Conservation (phyloP, 2,888 invertebrate genomes). For the Tenthredo livida region DNA sequence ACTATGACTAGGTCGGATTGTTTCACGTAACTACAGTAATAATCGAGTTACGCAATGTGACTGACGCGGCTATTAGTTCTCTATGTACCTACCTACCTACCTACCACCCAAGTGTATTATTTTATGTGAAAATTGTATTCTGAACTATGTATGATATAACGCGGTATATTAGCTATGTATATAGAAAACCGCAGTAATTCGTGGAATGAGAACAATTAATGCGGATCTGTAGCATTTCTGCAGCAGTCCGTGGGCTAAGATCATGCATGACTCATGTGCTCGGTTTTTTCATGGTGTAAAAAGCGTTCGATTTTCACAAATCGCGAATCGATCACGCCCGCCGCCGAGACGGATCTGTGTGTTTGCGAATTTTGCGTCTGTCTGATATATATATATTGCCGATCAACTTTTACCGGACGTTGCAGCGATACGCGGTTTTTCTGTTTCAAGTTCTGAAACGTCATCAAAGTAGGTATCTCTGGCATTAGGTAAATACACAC, state of each 20-base stretch:
- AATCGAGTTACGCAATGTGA: background rate
- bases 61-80: background rate
- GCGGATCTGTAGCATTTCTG: background rate
- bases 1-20: background rate
- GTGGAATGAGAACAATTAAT: background rate
- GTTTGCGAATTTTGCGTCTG: background rate
- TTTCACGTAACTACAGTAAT: slow-evolving; percentile 6
- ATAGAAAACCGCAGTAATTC: background rate
- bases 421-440: background rate
- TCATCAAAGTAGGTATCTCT: background rate
- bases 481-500: background rate
- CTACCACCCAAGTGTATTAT: background rate
- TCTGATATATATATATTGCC: background rate
- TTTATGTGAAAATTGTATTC: background rate
- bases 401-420: slow-evolving; percentile 39
- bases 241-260: background rate
- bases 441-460: too few species aligned
- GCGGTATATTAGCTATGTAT: too few species aligned
- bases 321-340: background rate
- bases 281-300: background rate
- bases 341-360: background rate
- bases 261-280: background rate
- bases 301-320: background rate
- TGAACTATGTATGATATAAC: slow-evolving; percentile 3
- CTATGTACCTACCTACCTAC: background rate